These are phyloP conservation scores for Prionailurus viverrinus DNA, from an alignment of 2,113 vertebrate genomes.

Conservation along the genomic window DNA sequence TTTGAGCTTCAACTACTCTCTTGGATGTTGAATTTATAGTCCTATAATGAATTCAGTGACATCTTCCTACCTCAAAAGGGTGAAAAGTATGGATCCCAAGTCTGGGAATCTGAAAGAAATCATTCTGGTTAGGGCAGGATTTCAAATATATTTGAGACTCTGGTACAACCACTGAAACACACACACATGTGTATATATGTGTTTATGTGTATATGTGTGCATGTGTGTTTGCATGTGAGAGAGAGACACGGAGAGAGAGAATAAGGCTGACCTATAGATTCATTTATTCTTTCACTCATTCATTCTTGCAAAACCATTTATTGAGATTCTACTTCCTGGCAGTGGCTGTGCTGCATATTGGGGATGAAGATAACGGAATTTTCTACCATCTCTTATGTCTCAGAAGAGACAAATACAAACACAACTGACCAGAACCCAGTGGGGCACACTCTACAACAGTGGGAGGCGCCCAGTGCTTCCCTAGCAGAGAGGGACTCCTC, in stretches of 20 bases:
- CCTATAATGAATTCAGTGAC: neutral
- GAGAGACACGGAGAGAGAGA: neutral
- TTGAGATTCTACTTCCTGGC: neutral
- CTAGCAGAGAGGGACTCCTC: neutral
- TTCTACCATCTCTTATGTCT: neutral
- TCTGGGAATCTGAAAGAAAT: neutral
- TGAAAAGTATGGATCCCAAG: neutral
- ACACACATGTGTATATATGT: too few relatives aligned
- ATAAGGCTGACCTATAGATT: neutral
- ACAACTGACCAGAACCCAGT: neutral
- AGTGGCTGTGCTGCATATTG: neutral
- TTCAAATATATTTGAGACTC: neutral
- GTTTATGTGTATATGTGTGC: neutral
- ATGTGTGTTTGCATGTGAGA: too few relatives aligned
- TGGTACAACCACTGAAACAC: neutral
- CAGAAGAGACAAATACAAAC: conserved; percentile 2
- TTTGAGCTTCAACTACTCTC: neutral
- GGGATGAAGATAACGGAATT: neutral
- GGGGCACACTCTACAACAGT: neutral
- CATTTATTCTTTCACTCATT: conserved; percentile 1
- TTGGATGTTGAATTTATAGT: neutral
- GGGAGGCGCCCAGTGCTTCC: neutral
- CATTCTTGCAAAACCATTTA: neutral
- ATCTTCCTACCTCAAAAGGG: neutral
- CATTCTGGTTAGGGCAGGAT: conserved; percentile 7